phyloP scores from a whole-genome alignment of 2,113 vertebrate genomes.

The Chionis minor region DNA sequence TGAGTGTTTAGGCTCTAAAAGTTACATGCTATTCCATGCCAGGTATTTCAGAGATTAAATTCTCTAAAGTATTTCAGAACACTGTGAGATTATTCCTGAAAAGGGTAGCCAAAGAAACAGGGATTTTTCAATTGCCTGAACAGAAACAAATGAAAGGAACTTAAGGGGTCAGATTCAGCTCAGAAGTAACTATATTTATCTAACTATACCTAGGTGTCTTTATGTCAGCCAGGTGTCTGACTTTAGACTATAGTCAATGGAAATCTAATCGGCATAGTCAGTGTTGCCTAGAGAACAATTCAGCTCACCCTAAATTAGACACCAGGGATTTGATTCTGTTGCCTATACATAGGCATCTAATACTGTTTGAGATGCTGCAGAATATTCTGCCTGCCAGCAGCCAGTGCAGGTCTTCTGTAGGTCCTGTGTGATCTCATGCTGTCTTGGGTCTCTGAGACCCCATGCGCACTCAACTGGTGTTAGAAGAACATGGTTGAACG shows the following conservation, averaged over 20 bases:
- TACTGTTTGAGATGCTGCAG: neutral
- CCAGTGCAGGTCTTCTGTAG: neutral
- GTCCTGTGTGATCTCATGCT: neutral
- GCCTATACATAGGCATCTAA: neutral
- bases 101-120: neutral
- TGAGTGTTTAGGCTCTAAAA: neutral
- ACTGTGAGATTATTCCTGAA: neutral
- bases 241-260: neutral
- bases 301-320: neutral
- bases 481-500: neutral
- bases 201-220: neutral
- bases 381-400: neutral
- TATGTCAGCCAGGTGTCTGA: neutral
- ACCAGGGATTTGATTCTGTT: neutral
- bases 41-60: neutral
- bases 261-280: neutral
- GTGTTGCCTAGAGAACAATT: neutral
- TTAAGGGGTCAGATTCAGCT: neutral
- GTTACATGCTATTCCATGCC: neutral
- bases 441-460: neutral
- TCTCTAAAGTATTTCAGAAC: neutral
- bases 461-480: neutral
- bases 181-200: neutral
- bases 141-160: neutral
- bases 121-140: neutral